Evolutionary conservation across 2,113 vertebrate species (phyloP).

Genomic region (Forbesichthys papilliferus): DNA sequence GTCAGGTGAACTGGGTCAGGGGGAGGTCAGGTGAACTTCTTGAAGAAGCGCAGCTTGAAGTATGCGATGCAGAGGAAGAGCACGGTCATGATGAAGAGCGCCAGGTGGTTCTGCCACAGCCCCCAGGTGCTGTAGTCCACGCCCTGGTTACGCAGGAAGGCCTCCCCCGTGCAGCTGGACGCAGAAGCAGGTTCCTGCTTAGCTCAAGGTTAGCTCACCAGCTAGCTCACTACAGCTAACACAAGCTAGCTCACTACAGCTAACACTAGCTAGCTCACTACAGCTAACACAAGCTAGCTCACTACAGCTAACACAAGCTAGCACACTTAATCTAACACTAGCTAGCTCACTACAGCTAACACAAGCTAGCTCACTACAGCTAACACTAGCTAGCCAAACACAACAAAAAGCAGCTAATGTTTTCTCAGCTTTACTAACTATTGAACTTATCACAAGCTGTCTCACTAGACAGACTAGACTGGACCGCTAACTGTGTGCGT

Average conservation of each 20-base stretch:
- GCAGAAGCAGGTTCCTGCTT: not conserved
- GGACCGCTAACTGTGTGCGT: not conserved
- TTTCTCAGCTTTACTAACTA: too few species aligned
- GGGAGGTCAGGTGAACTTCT: constrained; percentile 79
- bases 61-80: constrained; percentile 85
- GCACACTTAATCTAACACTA: not conserved
- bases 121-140: constrained; percentile 82
- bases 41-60: constrained; percentile 86
- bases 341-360: not conserved
- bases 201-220: not conserved
- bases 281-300: too few species aligned
- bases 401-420: too few species aligned
- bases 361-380: not conserved
- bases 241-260: not conserved
- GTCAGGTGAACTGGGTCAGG: constrained; percentile 72
- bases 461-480: too few species aligned
- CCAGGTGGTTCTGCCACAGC: constrained; percentile 88
- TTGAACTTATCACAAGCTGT: too few species aligned
- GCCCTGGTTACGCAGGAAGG: constrained; percentile 77
- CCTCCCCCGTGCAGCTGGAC: constrained; percentile 79
- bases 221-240: not conserved
- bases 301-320: not conserved
- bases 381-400: too few species aligned
- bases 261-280: not conserved
- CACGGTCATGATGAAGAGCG: constrained; percentile 79